Base-by-base conservation (phyloP, 2,797 vertebrate genomes). In the Melanotaenia boesemani region DNA sequence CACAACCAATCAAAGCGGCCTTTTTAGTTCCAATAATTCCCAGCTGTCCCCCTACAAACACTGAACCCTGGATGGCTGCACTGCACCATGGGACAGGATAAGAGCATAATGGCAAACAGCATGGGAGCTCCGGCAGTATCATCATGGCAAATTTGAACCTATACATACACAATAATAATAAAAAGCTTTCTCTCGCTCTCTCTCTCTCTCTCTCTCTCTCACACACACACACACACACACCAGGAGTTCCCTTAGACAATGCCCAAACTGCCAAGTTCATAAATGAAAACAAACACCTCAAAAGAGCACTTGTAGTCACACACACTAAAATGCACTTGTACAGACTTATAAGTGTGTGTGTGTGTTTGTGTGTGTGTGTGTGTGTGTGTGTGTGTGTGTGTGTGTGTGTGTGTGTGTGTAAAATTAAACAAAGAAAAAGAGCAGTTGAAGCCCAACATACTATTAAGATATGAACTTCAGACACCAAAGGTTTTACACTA, bases 81-180 rank as follows among this genome's bases (percentile, higher is more conserved):
- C 71, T 78, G 74, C 89, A 88, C 86, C 87, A 87, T 88, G 84
- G 86, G 92, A 91, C 85, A 84, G 85, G 90, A 91, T 89, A 89
- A 88, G 80, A 86, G 80, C 87, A 91, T 89, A 91, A 91, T 91
- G 80, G 86, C 73, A 71, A 83, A 86, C 88, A 88, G 86, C 86
- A 83, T 84, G 88, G 83, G 83, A 82, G 74, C 85, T 63, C 83
- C 86, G 88, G 86, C 87, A 86, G 82, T 81, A 77, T 85, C 79
- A 80, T 80, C 84, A 89, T 77, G 85, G 87, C 68, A 86, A 84
- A 66, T 30, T 44, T 6, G 57, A 18, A 9, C 63, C 16, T 65
- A 57, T 63, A 61, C 74, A 61, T 32, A 70, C 75, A 73, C 72
- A 72, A 67, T 63, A 62, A 74, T n/a, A n/a, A n/a, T n/a, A n/a